These are phyloP conservation scores for Poeciliopsis presidionis DNA, from an alignment of 2,797 vertebrate species.

Conservation along the genomic window DNA sequence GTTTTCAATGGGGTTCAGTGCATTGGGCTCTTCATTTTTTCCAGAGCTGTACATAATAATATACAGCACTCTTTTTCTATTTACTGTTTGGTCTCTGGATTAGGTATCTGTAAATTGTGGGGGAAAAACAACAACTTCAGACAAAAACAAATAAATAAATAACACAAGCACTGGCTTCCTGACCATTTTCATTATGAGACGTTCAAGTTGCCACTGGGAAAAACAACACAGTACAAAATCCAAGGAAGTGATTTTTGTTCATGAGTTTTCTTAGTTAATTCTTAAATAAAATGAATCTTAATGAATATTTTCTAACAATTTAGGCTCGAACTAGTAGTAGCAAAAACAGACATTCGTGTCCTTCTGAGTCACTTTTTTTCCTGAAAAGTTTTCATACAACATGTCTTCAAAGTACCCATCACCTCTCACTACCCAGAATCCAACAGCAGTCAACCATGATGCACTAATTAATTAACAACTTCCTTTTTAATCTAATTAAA, in stretches of 20 bases:
- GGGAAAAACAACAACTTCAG: not conserved
- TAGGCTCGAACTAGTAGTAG: not conserved
- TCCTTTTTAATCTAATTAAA: constrained; percentile 77
- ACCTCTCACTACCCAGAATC: constrained; percentile 43
- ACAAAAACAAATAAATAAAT: not conserved
- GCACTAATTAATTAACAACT: constrained; percentile 73
- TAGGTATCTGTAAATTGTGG: not conserved
- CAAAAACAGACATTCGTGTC: not conserved
- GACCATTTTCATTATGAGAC: not conserved
- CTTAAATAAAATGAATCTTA: too few species aligned
- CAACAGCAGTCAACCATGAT: constrained; percentile 60
- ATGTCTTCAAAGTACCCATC: constrained; percentile 31
- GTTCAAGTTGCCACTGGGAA: not conserved
- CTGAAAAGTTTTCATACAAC: constrained; percentile 30
- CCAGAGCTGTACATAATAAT: not conserved
- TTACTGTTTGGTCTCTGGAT: not conserved
- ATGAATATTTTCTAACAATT: not conserved
- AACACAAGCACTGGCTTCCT: not conserved
- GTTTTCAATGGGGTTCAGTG: too few species aligned
- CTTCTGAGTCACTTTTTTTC: constrained; percentile 19
- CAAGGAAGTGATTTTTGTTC: not conserved
- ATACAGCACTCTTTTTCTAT: not conserved
- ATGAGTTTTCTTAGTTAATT: not conserved
- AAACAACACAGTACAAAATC: not conserved
- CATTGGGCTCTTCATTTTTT: too few species aligned